Base-by-base conservation (phyloP, 92 coral and sea anemone species). In the Umimayanthus kanabou region DNA sequence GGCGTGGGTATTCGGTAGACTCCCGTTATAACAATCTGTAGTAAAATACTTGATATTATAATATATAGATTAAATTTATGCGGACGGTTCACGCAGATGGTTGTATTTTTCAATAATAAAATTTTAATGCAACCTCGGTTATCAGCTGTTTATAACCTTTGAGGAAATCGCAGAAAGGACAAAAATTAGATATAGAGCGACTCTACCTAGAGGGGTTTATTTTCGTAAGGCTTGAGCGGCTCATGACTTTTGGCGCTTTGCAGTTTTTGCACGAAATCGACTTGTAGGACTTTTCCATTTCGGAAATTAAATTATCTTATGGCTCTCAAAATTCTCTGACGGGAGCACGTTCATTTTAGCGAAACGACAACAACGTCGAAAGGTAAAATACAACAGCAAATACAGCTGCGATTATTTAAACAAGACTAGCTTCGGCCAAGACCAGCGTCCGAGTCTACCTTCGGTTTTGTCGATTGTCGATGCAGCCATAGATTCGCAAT, bases 381-480 rank as follows among this genome's bases (percentile, higher is more conserved):
- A 77, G 89, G 85, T 53, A 88, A 90, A 89, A 80, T 79, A 80
- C n/a, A 58, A 76, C 53, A 83, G 88, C 89, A 87, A 95, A 95
- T 85, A 95, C 98, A 95, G 96, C 98, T 95, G 98, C 92, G 85
- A 72, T 73, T 92, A 89, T 92, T 93, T 91, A 91, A 93, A 95
- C 93, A 93, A 87, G 90, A 85, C 84, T 83, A 87, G 78, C 79
- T 87, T 87, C 82, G 88, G 80, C 42, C 77, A 90, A 83, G 45
- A 87, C 88, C 92, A 78, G 84, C 85, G 81, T 87, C 49, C 83
- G 90, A 89, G 80, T 83, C 88, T 91, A 71, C 82, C 89, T 76
- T 88, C 89, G 86, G 93, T 88, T 33, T 83, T 69, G 85, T 77
- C 88, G 87, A 80, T 90, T 86, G 76, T 40, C 61, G 86, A 66